Evolutionary conservation across 2,113 vertebrate genomes (phyloP).

Genomic region (Prolemur simus): DNA sequence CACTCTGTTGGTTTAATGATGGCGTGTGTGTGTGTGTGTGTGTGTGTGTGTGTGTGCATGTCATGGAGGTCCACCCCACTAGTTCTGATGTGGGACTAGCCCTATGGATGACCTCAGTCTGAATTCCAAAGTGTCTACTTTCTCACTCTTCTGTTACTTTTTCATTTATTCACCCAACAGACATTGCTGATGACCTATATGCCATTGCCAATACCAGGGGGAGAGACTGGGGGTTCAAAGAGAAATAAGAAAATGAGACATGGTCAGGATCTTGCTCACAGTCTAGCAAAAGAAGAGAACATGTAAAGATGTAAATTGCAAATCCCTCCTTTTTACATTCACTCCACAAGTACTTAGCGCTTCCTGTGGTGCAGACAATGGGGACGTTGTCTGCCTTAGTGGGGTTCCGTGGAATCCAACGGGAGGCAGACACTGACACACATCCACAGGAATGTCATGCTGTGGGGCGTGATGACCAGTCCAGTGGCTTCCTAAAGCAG

Average conservation of each 20-base stretch:
- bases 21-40: too few species aligned
- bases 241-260: not conserved
- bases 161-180: not conserved
- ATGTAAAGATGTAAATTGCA: not conserved
- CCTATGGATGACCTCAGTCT: not conserved
- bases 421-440: not conserved
- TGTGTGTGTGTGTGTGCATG: not conserved
- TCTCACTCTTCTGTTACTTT: not conserved
- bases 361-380: not conserved
- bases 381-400: too few species aligned
- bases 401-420: rapidly evolving
- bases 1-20: too few species aligned
- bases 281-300: not conserved
- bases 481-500: not conserved
- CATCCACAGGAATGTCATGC: not conserved
- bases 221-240: too few species aligned
- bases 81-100: not conserved
- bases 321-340: not conserved
- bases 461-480: not conserved
- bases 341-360: not conserved
- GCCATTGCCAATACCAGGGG: not conserved
- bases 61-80: not conserved
- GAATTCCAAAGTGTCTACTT: not conserved
- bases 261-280: not conserved
- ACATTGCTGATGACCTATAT: not conserved